Percentiles rank a stretch among this genome's conserved stretches.
These are phyloP conservation scores for Megastigmus dorsalis DNA, from an alignment of 2,888 invertebrate species.

Conservation along the genomic window DNA sequence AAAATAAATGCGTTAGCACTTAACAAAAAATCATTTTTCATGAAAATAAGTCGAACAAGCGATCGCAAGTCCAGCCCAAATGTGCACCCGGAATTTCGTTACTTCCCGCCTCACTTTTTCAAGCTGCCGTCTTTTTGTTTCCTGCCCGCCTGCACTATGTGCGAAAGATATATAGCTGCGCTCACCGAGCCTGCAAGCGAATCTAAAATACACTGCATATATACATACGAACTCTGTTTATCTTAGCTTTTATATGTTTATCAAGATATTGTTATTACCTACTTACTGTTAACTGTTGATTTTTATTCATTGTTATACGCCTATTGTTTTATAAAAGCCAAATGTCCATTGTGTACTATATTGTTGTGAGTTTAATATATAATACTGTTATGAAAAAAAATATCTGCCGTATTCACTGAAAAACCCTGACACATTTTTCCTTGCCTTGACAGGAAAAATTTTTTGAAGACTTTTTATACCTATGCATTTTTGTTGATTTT, in stretches of 20 bases:
- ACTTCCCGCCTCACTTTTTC: conserved; percentile 5
- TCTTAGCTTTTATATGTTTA: conserved; percentile 4
- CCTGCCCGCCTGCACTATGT: neutral
- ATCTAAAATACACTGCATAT: neutral
- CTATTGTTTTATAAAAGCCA: neutral
- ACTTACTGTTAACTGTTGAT: conserved; percentile 26
- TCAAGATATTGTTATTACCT: conserved; percentile 10
- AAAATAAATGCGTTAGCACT: too few species aligned
- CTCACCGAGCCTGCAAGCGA: neutral
- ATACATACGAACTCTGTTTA: neutral
- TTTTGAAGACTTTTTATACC: conserved; percentile 38
- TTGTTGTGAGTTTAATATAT: conserved; percentile 63
- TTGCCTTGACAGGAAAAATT: conserved; percentile 41
- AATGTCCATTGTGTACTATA: conserved; percentile 40
- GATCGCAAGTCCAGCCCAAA: conserved; percentile 39
- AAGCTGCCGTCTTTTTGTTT: neutral
- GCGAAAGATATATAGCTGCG: neutral
- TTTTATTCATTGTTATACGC: conserved; percentile 27
- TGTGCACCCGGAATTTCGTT: conserved; percentile 22
- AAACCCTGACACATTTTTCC: conserved; percentile 61
- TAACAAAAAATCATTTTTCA: neutral
- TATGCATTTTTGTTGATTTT: too few species aligned
- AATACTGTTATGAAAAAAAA: conserved; percentile 65
- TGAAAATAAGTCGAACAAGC: conserved; percentile 1
- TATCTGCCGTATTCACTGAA: conserved; percentile 71